These are phyloP conservation scores for Apodemus speciosus DNA, from an alignment of 2,113 vertebrate genomes.

Conservation along the genomic window DNA sequence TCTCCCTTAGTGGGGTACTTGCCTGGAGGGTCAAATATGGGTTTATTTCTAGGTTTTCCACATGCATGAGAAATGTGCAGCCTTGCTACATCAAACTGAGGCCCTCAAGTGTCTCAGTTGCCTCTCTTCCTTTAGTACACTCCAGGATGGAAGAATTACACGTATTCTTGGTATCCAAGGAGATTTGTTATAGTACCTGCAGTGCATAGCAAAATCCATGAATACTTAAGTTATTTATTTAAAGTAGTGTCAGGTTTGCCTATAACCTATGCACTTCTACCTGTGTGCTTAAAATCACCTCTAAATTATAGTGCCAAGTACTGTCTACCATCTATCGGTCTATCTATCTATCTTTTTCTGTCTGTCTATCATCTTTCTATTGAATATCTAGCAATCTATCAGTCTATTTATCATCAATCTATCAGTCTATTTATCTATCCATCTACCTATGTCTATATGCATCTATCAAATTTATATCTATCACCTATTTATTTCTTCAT, in stretches of 20 bases:
- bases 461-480: neutral
- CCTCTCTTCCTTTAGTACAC: neutral
- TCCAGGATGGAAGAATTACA: neutral
- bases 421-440: neutral
- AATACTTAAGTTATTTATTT: neutral
- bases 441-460: neutral
- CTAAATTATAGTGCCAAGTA: neutral
- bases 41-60: neutral
- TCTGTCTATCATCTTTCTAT: neutral
- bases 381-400: neutral
- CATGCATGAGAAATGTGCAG: neutral
- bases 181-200: neutral
- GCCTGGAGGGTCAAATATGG: neutral
- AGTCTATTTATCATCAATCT: neutral
- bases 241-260: neutral
- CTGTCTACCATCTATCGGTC: neutral
- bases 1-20: neutral
- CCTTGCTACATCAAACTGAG: neutral
- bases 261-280: neutral
- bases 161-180: neutral
- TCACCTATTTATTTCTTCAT: too few relatives aligned
- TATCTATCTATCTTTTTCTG: neutral
- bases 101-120: neutral
- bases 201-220: neutral
- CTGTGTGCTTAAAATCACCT: neutral